These are phyloP conservation scores for Fragum fragum DNA, from an alignment of 2,888 invertebrate species.

Conservation along the genomic window DNA sequence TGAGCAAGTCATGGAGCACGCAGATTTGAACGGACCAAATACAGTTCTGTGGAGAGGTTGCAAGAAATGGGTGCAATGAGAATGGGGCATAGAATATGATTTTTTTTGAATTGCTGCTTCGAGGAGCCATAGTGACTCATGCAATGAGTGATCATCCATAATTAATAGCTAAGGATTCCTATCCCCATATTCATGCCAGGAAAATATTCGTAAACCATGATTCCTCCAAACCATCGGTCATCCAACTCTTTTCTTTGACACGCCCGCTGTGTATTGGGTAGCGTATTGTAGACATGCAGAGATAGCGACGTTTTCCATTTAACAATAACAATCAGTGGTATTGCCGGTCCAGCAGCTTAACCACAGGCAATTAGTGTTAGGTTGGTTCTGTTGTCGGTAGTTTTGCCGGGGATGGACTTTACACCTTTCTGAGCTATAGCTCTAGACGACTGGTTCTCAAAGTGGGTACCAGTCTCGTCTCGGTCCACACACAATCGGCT, in stretches of 20 bases:
- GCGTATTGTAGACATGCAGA: conserved; percentile 7
- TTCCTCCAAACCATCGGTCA: conserved; percentile 60
- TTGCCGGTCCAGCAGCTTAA: neutral
- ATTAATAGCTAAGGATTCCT: conserved; percentile 63
- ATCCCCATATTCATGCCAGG: conserved; percentile 61
- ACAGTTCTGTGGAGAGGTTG: conserved; percentile 13
- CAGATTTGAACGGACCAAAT: neutral
- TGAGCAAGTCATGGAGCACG: conserved; percentile 4
- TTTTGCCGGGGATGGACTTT: no score
- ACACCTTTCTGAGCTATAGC: no score
- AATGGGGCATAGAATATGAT: neutral
- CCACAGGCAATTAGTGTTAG: neutral
- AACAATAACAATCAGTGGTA: neutral
- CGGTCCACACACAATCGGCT: conserved; percentile 13
- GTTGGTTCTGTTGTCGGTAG: no score
- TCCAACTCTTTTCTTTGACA: conserved; percentile 62
- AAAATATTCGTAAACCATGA: conserved; percentile 68
- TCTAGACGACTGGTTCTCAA: conserved; percentile 3
- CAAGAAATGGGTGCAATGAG: conserved; percentile 8
- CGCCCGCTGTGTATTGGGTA: neutral
- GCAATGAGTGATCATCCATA: conserved; percentile 63
- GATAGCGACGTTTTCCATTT: neutral
- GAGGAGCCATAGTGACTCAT: conserved; percentile 47
- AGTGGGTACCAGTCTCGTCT: no score
- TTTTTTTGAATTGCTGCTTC: conserved; percentile 5